Conservation (phyloP, 2,113 vertebrate species). For the Sinocyclocheilus maitianheensis region DNA sequence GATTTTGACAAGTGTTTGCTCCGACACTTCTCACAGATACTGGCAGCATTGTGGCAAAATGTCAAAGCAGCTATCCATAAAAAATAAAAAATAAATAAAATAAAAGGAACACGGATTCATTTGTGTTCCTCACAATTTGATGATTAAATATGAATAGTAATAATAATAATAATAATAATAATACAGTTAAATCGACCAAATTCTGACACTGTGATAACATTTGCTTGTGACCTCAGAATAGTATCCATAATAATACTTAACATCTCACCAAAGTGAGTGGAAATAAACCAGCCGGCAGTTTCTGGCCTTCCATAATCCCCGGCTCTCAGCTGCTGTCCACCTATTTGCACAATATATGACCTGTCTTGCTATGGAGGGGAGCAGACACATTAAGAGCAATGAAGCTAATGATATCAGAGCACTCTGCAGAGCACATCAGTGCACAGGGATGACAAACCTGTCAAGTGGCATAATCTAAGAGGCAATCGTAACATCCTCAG, state of each 20-base stretch:
- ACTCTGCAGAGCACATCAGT: slow-evolving; percentile 90
- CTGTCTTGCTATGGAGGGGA: slow-evolving; percentile 79
- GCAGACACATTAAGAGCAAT: slow-evolving; percentile 96
- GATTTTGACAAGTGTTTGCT: slow-evolving; percentile 57
- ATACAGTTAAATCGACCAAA: background rate
- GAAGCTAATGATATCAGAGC: slow-evolving; percentile 98
- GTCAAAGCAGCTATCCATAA: slow-evolving; percentile 57
- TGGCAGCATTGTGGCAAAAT: slow-evolving; percentile 59
- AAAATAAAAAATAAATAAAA: slow-evolving; percentile 12
- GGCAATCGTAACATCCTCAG: slow-evolving; percentile 88
- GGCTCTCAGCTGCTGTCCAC: slow-evolving; percentile 66
- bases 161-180: background rate
- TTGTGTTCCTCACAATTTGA: background rate
- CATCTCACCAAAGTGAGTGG: slow-evolving; percentile 13
- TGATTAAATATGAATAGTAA: background rate
- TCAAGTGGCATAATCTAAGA: slow-evolving; percentile 93
- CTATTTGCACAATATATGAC: slow-evolving; percentile 85
- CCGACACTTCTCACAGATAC: slow-evolving; percentile 48
- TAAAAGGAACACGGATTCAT: slow-evolving; percentile 25
- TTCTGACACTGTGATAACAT: background rate
- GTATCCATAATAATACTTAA: slow-evolving; percentile 13
- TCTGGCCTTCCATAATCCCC: slow-evolving; percentile 54
- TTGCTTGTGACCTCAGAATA: slow-evolving; percentile 15
- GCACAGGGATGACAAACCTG: slow-evolving; percentile 94
- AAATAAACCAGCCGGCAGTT: slow-evolving; percentile 51